A percentile compares a stretch with the other conserved stretches of the same genome.
Conservation (phyloP, 2,888 invertebrate species). For the Aradus depressus region DNA sequence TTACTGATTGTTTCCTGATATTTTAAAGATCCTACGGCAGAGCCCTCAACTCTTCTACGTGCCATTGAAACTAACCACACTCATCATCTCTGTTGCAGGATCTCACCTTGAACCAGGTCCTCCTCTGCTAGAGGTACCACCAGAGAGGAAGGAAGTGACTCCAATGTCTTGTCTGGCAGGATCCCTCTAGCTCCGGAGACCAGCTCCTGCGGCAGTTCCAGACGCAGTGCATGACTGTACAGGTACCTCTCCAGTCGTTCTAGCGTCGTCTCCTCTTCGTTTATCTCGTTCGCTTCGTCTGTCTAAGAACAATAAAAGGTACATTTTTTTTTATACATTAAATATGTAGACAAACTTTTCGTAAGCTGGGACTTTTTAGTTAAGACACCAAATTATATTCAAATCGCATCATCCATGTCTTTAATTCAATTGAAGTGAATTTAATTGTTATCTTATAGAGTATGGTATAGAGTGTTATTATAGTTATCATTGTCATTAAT, state of each 20-base stretch:
- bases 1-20: not conserved
- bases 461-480: too few species aligned
- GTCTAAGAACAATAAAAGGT: too few species aligned
- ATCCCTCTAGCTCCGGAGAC: slow-evolving; percentile 37
- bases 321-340: too few species aligned
- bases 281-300: too few species aligned
- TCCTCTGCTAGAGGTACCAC: slow-evolving; percentile 48
- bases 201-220: slow-evolving; percentile 58
- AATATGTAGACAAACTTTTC: too few species aligned
- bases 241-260: slow-evolving; percentile 42
- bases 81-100: not conserved
- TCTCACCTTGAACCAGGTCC: slow-evolving; percentile 15
- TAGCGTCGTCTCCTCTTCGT: slow-evolving; percentile 18
- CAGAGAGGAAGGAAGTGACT: slow-evolving; percentile 40
- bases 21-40: not conserved
- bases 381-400: too few species aligned
- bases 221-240: slow-evolving; percentile 60
- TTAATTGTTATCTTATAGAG: too few species aligned
- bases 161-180: slow-evolving; percentile 15
- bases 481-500: too few species aligned
- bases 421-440: too few species aligned
- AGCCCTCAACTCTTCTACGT: not conserved
- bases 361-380: too few species aligned
- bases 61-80: not conserved
- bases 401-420: too few species aligned